Evolutionary conservation across 2,113 vertebrate species (phyloP), one percentile per base, ranked within the genome.

Genomic region (Calonectris borealis): DNA sequence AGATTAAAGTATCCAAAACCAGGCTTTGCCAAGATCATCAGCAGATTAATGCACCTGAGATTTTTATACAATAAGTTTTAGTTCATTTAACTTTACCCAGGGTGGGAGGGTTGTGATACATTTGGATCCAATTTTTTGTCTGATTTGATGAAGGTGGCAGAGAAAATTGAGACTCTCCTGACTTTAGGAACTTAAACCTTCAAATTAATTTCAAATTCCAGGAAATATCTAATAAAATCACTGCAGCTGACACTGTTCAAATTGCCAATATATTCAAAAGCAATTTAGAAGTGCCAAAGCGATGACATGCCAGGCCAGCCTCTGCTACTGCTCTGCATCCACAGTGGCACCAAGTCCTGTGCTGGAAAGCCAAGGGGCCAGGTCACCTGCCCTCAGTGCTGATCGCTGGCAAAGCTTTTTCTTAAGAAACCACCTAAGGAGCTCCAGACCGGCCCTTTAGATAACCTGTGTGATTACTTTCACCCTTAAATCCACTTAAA

Each of bases 201-300:
- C 95, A 76, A 84, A 91, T 77, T 64, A 75, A 86, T 86, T 84
- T 96, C 83, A 91, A 91, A 86, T 96, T 95, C 91, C 86, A 82
- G 86, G 95, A 96, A 95, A 83, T 72, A 90, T n/a, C 86, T 92
- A 93, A 95, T 93, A 94, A 93, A 95, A 93, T 40, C 73, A 58
- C 66, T 82, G 70, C 77, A 79, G 65, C 57, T 93, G 70, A 70
- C 91, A 91, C 71, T 32, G 66, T 49, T 91, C 66, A 85, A 65
- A 87, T 61, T 82, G 21, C 61, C 83, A 49, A 54, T 94, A 94
- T 70, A 89, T 95, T 93, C 76, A 92, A 38, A 92, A 76, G 44
- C 27, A 60, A 36, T 68, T 75, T 69, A 85, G n/a, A 79, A 71
- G 66, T 85, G 87, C 93, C 84, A 79, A 85, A 94, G 60, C 1